Evolutionary conservation across 2,113 vertebrate genomes (phyloP).

Genomic region (Megalops atlanticus): DNA sequence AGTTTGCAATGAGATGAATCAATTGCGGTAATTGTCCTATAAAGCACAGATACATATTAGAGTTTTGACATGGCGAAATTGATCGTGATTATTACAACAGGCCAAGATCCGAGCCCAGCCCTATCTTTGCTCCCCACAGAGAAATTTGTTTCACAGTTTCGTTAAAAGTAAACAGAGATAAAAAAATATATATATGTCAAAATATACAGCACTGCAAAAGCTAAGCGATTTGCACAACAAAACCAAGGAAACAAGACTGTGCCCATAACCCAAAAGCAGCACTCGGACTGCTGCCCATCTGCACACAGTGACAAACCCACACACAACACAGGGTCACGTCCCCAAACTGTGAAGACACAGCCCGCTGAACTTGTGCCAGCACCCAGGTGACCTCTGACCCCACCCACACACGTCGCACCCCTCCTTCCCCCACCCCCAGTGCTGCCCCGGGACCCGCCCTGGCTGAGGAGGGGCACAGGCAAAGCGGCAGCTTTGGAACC

Average conservation of each 20-base stretch:
- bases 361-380: background rate
- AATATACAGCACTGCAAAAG: too few species aligned
- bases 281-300: slow-evolving; percentile 46
- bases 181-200: too few species aligned
- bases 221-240: too few species aligned
- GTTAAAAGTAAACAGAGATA: background rate
- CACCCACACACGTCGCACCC: too few species aligned
- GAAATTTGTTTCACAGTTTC: background rate
- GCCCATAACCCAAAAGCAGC: slow-evolving; percentile 30
- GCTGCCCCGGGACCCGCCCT: background rate
- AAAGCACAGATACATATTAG: background rate
- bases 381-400: background rate
- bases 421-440: too few species aligned
- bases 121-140: background rate
- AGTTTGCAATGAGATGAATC: background rate
- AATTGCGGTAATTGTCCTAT: background rate
- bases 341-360: background rate
- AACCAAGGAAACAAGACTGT: background rate
- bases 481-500: slow-evolving; percentile 78
- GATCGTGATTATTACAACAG: background rate
- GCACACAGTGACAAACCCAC: too few species aligned
- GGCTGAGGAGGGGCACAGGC: slow-evolving; percentile 67
- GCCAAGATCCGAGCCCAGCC: background rate
- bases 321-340: too few species aligned
- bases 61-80: background rate